Conservation (phyloP, 2,113 vertebrate species). For the Syngnathus typhle region DNA sequence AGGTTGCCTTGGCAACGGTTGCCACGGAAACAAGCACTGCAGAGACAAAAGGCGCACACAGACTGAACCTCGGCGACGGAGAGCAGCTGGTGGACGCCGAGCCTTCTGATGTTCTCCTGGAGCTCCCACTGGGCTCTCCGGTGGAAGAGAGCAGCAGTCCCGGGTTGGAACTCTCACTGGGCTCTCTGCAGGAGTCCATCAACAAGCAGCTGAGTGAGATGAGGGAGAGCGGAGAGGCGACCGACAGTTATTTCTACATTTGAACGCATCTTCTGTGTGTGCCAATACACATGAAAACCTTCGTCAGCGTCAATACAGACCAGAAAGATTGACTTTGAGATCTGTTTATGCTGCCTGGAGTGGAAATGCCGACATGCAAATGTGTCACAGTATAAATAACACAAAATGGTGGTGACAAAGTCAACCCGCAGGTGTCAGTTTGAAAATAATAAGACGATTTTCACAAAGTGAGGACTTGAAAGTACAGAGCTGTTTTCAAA, state of each 20-base stretch:
- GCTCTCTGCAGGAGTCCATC: conserved; percentile 47
- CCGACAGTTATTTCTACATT: conserved; percentile 71
- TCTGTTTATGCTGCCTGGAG: background rate
- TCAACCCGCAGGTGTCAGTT: background rate
- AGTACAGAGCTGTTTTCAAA: background rate
- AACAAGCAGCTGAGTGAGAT: conserved; percentile 41
- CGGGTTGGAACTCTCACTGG: conserved; percentile 35
- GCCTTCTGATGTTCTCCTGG: conserved; percentile 36
- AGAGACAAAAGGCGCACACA: conserved; percentile 30
- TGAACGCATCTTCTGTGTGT: conserved; percentile 36
- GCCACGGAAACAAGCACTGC: conserved; percentile 27
- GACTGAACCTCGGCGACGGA: conserved; percentile 65
- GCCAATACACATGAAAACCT: background rate
- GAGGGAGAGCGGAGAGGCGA: conserved; percentile 23
- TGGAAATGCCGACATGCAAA: background rate
- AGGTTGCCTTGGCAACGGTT: conserved; percentile 37
- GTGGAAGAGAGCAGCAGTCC: conserved; percentile 6
- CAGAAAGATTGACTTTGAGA: background rate
- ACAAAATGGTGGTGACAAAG: background rate
- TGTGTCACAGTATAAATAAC: background rate
- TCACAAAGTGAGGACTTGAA: background rate
- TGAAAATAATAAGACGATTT: background rate
- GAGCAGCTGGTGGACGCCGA: conserved; percentile 72
- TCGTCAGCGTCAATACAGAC: background rate
- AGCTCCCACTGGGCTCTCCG: conserved; percentile 25